A percentile compares a stretch with the other conserved stretches of the same genome.
phyloP scores from a whole-genome alignment of 2,888 invertebrate genomes.

The Pollenia labialis region DNA sequence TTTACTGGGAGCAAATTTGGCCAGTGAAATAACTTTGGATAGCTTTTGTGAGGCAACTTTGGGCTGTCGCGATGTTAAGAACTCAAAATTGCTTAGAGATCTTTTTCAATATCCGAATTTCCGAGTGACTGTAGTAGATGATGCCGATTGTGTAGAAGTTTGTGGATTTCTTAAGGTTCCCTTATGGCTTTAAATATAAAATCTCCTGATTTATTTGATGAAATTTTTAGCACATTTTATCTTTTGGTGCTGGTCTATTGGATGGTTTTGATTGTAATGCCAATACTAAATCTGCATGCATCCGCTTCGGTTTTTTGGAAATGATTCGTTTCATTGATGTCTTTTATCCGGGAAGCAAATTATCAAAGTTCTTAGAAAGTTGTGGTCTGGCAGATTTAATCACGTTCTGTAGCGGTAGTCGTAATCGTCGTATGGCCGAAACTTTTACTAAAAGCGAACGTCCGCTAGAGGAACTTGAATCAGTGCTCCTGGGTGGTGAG shows the following conservation, averaged over 20 bases:
- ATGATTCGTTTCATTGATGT: constrained; percentile 98
- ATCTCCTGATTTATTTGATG: not conserved
- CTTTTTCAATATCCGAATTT: constrained; percentile 97
- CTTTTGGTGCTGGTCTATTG: constrained; percentile 98
- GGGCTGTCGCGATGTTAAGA: constrained; percentile 91
- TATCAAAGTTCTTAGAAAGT: constrained; percentile 98
- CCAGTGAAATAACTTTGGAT: constrained; percentile 97
- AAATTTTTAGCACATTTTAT: constrained; percentile 94
- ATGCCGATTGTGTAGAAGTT: constrained; percentile 98
- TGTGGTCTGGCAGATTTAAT: constrained; percentile 99
- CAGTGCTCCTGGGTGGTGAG: constrained; percentile 98
- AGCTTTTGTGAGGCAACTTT: constrained; percentile 99
- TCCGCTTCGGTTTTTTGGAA: constrained; percentile 98
- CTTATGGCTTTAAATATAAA: not conserved
- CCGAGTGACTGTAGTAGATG: constrained; percentile 97
- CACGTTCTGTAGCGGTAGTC: constrained; percentile 97
- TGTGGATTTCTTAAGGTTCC: constrained; percentile 92
- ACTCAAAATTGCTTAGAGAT: constrained; percentile 92
- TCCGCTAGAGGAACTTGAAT: constrained; percentile 94
- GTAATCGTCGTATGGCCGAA: constrained; percentile 97
- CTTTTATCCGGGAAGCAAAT: constrained; percentile 95
- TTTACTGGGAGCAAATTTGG: constrained; percentile 99
- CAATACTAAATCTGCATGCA: constrained; percentile 99
- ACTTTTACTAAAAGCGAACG: constrained; percentile 96
- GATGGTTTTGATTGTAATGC: constrained; percentile 98